Evolutionary conservation across 2,113 vertebrate genomes (phyloP), one percentile per base, ranked within the genome.

Genomic region (Ameiurus melas): DNA sequence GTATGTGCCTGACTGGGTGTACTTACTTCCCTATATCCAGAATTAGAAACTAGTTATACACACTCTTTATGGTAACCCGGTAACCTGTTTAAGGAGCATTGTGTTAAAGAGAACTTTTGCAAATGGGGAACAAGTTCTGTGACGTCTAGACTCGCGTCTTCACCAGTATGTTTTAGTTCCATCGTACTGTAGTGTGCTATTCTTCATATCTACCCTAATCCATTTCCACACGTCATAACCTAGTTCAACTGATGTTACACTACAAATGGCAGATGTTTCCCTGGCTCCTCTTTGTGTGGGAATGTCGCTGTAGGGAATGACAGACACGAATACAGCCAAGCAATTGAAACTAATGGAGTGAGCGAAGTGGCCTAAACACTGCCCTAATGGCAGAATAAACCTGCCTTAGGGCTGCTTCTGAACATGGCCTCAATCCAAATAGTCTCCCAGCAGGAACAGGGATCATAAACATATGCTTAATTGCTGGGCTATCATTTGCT

Each of bases 391-490:
- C n/a, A 70, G 83, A 71, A 66, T 55, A 57, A 47, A 47, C 77
- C 39, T 36, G 77, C 77, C 60, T 68, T 2, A 57, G 33, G 77
- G 47, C 77, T 27, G 64, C 79, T 82, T 82, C 51, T 87, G 64
- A 58, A 82, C n/a, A 51, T n/a, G 27, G 75, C 58, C 25, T 87
- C 78, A 87, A 81, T 71, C 64, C 78, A 82, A 83, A 87, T 33
- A 68, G 30, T 20, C 43, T 68, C 17, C 60, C 17, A 79, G 60
- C 73, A 81, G 86, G 60, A 70, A 81, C 51, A 82, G 64, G 9
- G 51, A 82, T 71, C 78, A 82, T 82, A 87, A 82, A 82, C 86
- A 83, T 66, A 47, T 36, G 39, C 64, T 16, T 43, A 82, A 83
- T 60, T 73, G 22, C 33, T 10, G 51, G 62, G 20, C 22, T 81